Evolutionary conservation across 2,113 vertebrate genomes (phyloP).

Genomic region (Zootoca vivipara): DNA sequence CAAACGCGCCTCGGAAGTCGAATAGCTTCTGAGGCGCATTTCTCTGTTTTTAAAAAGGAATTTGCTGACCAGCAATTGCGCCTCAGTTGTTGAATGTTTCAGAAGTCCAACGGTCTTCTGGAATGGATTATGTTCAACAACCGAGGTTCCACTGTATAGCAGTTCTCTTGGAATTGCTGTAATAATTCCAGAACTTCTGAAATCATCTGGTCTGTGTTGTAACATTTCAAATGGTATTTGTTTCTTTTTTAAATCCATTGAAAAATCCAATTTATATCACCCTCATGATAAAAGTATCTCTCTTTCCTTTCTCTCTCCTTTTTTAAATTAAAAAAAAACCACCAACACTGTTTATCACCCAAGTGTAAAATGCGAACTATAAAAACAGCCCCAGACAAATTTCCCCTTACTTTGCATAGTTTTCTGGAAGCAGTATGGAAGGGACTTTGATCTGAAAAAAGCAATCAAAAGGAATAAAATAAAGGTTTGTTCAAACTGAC

Average conservation of each 20-base stretch:
- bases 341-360: neutral
- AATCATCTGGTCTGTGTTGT: neutral
- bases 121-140: no score
- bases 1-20: no score
- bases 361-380: neutral
- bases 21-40: no score
- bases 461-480: constrained; percentile 10
- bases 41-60: no score
- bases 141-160: neutral
- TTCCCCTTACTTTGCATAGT: neutral
- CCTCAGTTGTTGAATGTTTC: no score
- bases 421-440: neutral
- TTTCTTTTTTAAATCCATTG: neutral
- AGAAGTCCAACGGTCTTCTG: no score
- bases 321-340: neutral
- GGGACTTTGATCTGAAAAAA: constrained; percentile 1
- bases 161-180: neutral
- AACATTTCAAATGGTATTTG: neutral
- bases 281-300: neutral
- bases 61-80: no score
- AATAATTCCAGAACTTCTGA: neutral
- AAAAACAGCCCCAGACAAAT: neutral
- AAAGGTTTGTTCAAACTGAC: neutral
- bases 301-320: neutral
- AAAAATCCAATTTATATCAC: neutral